These are phyloP conservation scores for Avahi laniger DNA, from an alignment of 2,797 vertebrate species.

Conservation along the genomic window DNA sequence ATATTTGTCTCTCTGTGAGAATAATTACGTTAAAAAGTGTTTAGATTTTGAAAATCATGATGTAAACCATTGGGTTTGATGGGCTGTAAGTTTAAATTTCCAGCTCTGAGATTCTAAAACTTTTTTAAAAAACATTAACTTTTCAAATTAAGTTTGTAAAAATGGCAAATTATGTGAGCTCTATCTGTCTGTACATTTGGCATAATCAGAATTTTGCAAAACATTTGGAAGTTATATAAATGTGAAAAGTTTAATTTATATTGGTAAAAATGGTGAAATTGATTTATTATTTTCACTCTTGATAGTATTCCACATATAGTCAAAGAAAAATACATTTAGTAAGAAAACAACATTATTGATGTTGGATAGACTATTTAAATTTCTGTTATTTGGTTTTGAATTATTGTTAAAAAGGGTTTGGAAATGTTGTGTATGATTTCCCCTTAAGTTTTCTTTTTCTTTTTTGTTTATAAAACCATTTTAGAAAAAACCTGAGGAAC, in stretches of 20 bases:
- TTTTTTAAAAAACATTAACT: background rate
- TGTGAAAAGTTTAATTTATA: conserved; percentile 28
- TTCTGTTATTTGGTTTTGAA: conserved; percentile 38
- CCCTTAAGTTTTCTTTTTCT: background rate
- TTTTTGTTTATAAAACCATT: conserved; percentile 67
- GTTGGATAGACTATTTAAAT: background rate
- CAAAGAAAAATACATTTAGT: background rate
- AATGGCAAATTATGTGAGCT: background rate
- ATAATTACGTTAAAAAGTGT: background rate
- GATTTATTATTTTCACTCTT: conserved; percentile 27
- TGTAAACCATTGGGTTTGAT: background rate
- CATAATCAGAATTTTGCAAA: conserved; percentile 26
- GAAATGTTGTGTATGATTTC: background rate
- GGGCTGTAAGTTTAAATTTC: background rate
- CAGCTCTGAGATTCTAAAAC: background rate
- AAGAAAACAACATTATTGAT: background rate
- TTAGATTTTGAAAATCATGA: conserved; percentile 24
- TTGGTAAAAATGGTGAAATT: background rate
- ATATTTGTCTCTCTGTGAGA: background rate
- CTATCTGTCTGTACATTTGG: background rate
- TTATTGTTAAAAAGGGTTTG: conserved; percentile 32
- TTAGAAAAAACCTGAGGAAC: conserved; percentile 85
- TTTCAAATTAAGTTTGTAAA: background rate
- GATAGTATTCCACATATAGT: background rate
- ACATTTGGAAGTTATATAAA: background rate